Evolutionary conservation across 2,113 vertebrate genomes (phyloP), one percentile per base, ranked within the genome.

Genomic region (Cygnus atratus): DNA sequence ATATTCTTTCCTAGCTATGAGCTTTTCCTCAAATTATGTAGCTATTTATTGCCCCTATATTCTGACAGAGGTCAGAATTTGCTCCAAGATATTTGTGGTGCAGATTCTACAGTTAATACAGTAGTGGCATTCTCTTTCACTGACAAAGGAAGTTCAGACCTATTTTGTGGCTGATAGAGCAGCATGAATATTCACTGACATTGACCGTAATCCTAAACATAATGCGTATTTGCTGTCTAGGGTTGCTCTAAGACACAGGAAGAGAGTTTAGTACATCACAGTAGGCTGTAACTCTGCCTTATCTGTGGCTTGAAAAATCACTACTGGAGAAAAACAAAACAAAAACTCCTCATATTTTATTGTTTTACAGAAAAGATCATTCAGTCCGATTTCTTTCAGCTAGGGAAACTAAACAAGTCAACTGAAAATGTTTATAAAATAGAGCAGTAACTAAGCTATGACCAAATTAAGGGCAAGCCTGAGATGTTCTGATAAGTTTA

Each of bases 401-500:
- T 46, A 50, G 8, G 33, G 28, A 75, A 19, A 44, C 29, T 48
- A 72, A 93, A 46, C 3, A 72, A 50, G 37, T 26, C 39, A 74
- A 43, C 5, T 22, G n/a, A 62, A 94, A 86, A 70, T 28, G 5
- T 80, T 84, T 88, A 83, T 67, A 92, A 81, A 96, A 92, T 52
- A 90, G 85, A 89, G 33, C 29, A 82, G 75, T 85, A 93, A 95
- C 75, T 80, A 87, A 91, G 59, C 70, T 83, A 74, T 65, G 84
- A 59, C 61, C 76, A 95, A 95, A 96, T 94, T 96, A 92, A 92
- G 52, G 59, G 66, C 63, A 96, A 97, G n/a, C 52, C 93, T 54
- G 85, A 94, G 73, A 93, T 86, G 35, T 90, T 92, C 84, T 95
- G 91, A 87, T 92, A 96, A 96, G 35, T 95, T 91, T 87, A 88